These are phyloP conservation scores for Lepisosteus oculatus DNA, from an alignment of 2,113 vertebrate genomes.

Conservation along the genomic window DNA sequence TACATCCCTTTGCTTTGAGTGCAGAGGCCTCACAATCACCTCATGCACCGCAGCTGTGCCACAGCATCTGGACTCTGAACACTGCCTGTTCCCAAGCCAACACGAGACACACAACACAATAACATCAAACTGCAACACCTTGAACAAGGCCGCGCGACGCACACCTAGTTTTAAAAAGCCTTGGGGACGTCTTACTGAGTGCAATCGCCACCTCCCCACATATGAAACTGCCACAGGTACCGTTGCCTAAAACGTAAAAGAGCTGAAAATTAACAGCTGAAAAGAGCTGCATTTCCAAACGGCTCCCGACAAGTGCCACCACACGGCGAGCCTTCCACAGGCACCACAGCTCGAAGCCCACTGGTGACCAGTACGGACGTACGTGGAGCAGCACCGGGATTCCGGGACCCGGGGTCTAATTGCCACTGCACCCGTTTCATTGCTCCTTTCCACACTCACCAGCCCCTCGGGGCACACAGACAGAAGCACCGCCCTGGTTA, in stretches of 20 bases:
- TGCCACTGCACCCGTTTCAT: neutral
- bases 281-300: constrained; percentile 34
- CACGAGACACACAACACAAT: no score
- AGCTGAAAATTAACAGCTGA: constrained; percentile 33
- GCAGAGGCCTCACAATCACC: no score
- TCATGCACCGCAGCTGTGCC: no score
- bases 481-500: neutral
- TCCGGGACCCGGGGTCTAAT: neutral
- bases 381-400: neutral
- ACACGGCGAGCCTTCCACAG: constrained; percentile 32
- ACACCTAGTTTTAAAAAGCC: no score
- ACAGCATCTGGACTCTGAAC: no score
- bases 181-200: no score
- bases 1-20: no score
- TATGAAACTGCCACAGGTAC: no score
- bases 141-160: no score
- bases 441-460: neutral
- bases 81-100: no score
- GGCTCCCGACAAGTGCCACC: constrained; percentile 40
- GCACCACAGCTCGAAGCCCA: constrained; percentile 37
- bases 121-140: no score
- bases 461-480: neutral
- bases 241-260: constrained; percentile 32
- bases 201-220: no score
- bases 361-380: neutral